Base-by-base conservation (phyloP, 2,888 invertebrate species). In the Stenchaetothrips biformis region DNA sequence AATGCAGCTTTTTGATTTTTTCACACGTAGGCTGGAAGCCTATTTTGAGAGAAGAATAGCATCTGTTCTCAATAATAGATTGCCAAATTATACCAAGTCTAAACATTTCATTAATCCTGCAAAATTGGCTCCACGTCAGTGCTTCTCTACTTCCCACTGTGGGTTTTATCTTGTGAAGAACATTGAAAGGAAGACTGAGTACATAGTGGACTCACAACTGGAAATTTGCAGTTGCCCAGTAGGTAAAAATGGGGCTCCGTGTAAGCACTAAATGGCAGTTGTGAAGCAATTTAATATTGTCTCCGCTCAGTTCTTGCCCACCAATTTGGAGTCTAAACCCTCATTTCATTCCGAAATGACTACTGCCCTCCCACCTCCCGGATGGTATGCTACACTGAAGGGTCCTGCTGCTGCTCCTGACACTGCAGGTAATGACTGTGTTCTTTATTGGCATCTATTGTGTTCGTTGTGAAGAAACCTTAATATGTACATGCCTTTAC, bases 151-250 rank as follows among this genome's bases (percentile, higher is more conserved):
- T 9, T 67, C 67, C 21, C 67, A 67, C 25, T 4, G 4, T 7
- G 67, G 25, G 21, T 67, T 67, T 21, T 67, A 67, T 67, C 67
- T 67, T 7, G 67, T 67, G 21, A 67, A 67, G 67, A 67, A 67
- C 25, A 7, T 67, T n/a, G 7, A 21, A n/a, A n/a, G 7, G 25
- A 67, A 67, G 21, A 21, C 67, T 6, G 67, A 67, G 67, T 67
- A 67, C 67, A 67, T 21, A 21, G 67, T 67, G n/a, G 67, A 67
- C 25, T 21, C 25, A 25, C 67, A 21, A 25, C 67, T 21, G 6
- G 67, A 67, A 67, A 25, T 67, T 67, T 67, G 67, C 25, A 67
- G 21, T 25, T 67, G 67, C 67, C 67, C 67, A n/a, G n/a, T n/a
- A n/a, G n/a, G n/a, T n/a, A n/a, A n/a, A n/a, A n/a, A n/a, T n/a